Percentiles rank a stretch among this genome's conserved stretches.
Conservation (phyloP, 2,888 invertebrate genomes). For the Spialia ferax region DNA sequence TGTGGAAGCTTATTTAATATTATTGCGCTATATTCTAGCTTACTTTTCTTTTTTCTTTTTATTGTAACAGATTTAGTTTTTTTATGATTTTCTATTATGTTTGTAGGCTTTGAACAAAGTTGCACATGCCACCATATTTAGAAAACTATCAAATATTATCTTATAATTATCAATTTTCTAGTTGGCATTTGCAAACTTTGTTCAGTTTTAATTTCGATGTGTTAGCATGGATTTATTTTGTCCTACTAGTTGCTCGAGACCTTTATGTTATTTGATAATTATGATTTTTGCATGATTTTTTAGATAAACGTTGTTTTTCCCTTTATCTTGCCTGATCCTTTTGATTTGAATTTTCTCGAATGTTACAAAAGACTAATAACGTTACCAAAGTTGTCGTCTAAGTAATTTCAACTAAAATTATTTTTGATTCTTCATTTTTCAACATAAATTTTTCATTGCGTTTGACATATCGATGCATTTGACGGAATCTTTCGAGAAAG, state of each 20-base stretch:
- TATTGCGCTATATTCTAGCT: conserved; percentile 77
- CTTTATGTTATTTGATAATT: conserved; percentile 63
- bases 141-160: not conserved
- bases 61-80: conserved; percentile 69
- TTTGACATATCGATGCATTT: not conserved
- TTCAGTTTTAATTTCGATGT: conserved; percentile 41
- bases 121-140: conserved; percentile 14
- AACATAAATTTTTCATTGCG: too few relatives aligned
- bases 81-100: conserved; percentile 47
- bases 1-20: conserved; percentile 76
- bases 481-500: conserved; percentile 45
- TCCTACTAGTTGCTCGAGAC: conserved; percentile 76
- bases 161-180: not conserved
- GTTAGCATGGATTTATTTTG: conserved; percentile 76
- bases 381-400: too few relatives aligned
- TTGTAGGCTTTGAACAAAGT: conserved; percentile 29
- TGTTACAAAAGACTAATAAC: not conserved
- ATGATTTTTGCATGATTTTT: conserved; percentile 72
- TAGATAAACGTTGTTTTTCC: conserved; percentile 63
- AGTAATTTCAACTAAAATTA: too few relatives aligned
- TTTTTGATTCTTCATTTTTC: too few relatives aligned
- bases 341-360: conserved; percentile 56
- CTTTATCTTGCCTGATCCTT: conserved; percentile 60
- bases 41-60: conserved; percentile 67
- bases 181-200: conserved; percentile 28